Percentiles rank a stretch among this genome's conserved stretches.
Evolutionary conservation across 2,888 invertebrate species (phyloP).

Genomic region (Dendrolimus pini): DNA sequence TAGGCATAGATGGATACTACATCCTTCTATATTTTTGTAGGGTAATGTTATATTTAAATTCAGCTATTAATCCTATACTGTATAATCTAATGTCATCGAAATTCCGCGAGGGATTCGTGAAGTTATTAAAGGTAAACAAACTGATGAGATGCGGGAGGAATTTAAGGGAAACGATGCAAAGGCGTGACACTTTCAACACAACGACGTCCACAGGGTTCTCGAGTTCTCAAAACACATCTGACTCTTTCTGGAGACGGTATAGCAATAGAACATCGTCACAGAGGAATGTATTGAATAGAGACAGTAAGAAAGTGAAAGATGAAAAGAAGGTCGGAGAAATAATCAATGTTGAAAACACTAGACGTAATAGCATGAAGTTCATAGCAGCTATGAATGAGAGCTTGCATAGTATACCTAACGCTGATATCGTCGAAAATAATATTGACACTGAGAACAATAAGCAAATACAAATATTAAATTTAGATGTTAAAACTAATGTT

Average conservation of each 20-base stretch:
- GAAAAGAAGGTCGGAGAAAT: conserved; percentile 60
- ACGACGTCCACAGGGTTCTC: conserved; percentile 79
- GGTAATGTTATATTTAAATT: conserved; percentile 92
- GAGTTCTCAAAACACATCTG: conserved; percentile 76
- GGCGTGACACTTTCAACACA: conserved; percentile 81
- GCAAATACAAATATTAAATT: conserved; percentile 70
- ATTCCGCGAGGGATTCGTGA: conserved; percentile 88
- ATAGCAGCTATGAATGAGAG: conserved; percentile 56
- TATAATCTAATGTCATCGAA: conserved; percentile 96
- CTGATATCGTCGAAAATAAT: conserved; percentile 22
- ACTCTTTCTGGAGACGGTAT: conserved; percentile 79
- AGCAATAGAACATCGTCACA: conserved; percentile 70
- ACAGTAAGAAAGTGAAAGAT: conserved; percentile 54
- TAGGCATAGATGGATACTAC: conserved; percentile 89
- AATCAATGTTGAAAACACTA: conserved; percentile 59
- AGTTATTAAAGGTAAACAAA: conserved; percentile 74
- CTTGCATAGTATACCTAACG: conserved; percentile 20
- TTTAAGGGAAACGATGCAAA: conserved; percentile 73
- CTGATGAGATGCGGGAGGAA: conserved; percentile 59
- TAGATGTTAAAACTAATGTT: conserved; percentile 70
- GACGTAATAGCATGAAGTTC: conserved; percentile 69
- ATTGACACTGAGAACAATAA: conserved; percentile 62
- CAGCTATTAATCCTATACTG: conserved; percentile 92
- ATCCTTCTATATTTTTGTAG: conserved; percentile 90
- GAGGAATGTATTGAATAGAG: conserved; percentile 49